Evolutionary conservation across 2,888 invertebrate species (phyloP).

Genomic region (Hypomecis punctinalis): DNA sequence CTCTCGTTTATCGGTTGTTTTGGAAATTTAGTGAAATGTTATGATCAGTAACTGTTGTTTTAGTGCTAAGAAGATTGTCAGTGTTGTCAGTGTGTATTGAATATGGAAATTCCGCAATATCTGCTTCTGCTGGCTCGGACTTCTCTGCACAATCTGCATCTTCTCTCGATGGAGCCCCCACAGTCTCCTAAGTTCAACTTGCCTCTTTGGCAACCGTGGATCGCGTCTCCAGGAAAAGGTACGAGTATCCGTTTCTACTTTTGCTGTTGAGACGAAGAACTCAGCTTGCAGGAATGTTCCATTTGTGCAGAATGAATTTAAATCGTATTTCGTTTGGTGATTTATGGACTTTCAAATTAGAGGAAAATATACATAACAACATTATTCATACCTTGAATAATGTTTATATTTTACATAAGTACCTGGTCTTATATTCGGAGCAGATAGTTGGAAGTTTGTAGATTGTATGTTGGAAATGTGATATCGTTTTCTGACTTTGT

Average conservation of each 20-base stretch:
- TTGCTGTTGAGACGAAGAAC: too few species aligned
- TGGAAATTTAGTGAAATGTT: slow-evolving; percentile 30
- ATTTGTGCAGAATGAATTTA: background rate
- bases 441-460: too few species aligned
- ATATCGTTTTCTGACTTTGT: slow-evolving; percentile 19
- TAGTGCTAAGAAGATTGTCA: slow-evolving; percentile 50
- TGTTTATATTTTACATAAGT: background rate
- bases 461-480: slow-evolving; percentile 5
- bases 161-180: slow-evolving; percentile 78
- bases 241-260: slow-evolving; percentile 23
- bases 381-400: background rate
- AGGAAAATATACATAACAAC: background rate
- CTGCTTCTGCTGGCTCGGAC: slow-evolving; percentile 75
- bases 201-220: slow-evolving; percentile 82
- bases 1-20: slow-evolving; percentile 7
- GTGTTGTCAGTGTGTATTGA: slow-evolving; percentile 61
- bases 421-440: background rate
- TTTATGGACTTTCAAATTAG: background rate
- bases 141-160: slow-evolving; percentile 67
- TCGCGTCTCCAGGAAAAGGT: slow-evolving; percentile 76
- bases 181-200: slow-evolving; percentile 81
- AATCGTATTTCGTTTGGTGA: background rate
- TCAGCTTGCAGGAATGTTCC: too few species aligned
- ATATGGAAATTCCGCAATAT: slow-evolving; percentile 81
- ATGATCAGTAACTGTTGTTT: slow-evolving; percentile 34